Base-by-base conservation (phyloP, 1,140 invertebrate genomes). In the Drosophila elegans region DNA sequence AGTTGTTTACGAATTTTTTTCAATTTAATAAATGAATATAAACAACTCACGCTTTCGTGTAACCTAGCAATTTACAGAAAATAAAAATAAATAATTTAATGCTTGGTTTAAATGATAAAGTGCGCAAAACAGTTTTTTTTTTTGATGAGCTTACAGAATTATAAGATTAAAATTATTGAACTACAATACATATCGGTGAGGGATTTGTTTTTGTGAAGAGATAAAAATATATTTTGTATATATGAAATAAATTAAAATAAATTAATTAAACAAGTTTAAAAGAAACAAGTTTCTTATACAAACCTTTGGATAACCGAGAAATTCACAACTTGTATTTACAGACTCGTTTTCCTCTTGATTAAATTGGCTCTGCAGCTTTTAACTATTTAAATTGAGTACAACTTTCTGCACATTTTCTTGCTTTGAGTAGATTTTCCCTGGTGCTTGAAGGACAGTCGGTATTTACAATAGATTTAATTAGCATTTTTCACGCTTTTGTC, bases 391-490 rank as follows among this genome's bases (percentile, higher is more conserved):
- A 48, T 55, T 25, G 44, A 57, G 25, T 13, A 36, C 2, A 46
- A 45, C 27, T 41, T 71, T 49, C 3, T 4, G 2, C 21, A 12
- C 48, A 25, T 56, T 66, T 36, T 27, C 7, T 41, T 3, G 4
- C 60, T 32, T 11, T 25, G 11, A 34, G 16, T 32, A 2, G 6
- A 13, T 42, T 21, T 49, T 64, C 55, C 10, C 42, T 71, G 45
- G 42, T 64, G 49, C 13, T 11, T 25, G 21, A 12, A 46, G 44
- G 10, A 34, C 29, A 59, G 54, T 73, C 60, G 55, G 59, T 83
- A 85, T 85, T 85, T 77, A 64, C 61, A 51, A 77, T 77, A 74
- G 49, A 80, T 80, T 84, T 85, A 84, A 84, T 84, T 80, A 82
- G 74, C 74, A 78, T 75, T 86, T 76, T 73, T 80, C 48, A 67